Evolutionary conservation across 23 tunicate species (phyloP).

Genomic region (Ciona savignyi): DNA sequence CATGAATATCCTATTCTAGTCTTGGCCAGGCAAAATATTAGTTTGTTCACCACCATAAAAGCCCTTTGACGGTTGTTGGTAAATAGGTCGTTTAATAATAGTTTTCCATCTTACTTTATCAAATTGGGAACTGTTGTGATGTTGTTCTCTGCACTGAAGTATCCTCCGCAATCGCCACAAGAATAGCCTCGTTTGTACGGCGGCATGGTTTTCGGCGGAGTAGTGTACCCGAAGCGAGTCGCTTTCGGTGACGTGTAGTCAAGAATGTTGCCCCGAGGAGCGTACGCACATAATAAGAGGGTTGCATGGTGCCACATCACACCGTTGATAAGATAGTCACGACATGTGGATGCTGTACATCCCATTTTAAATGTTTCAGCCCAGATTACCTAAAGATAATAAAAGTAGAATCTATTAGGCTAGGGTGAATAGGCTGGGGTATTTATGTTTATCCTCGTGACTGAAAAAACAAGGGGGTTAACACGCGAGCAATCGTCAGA

Average conservation of each 20-base stretch:
- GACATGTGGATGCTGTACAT: slow-evolving; percentile 57
- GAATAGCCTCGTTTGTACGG: slow-evolving; percentile 33
- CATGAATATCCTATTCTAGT: no score
- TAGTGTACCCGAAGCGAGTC: slow-evolving; percentile 1
- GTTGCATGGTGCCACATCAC: slow-evolving; percentile 43
- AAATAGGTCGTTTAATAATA: no score
- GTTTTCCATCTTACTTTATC: background rate
- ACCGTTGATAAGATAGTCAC: slow-evolving; percentile 35
- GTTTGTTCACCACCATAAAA: no score
- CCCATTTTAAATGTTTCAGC: slow-evolving; percentile 80
- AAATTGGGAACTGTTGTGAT: background rate
- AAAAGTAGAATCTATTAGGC: background rate
- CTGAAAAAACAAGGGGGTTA: no score
- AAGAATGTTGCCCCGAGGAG: slow-evolving; percentile 68
- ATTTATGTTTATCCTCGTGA: no score
- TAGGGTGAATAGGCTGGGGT: no score
- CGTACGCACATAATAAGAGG: slow-evolving; percentile 61
- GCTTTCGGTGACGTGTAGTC: slow-evolving; percentile 8
- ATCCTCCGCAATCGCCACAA: slow-evolving; percentile 33
- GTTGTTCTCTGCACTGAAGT: background rate
- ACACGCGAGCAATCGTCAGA: no score
- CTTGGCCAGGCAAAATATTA: no score
- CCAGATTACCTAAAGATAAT: slow-evolving; percentile 58
- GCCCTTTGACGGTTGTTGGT: no score
- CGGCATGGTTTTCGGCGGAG: slow-evolving; percentile 13